These are phyloP conservation scores for Acleris literana DNA, from an alignment of 2,888 invertebrate genomes.

Conservation along the genomic window DNA sequence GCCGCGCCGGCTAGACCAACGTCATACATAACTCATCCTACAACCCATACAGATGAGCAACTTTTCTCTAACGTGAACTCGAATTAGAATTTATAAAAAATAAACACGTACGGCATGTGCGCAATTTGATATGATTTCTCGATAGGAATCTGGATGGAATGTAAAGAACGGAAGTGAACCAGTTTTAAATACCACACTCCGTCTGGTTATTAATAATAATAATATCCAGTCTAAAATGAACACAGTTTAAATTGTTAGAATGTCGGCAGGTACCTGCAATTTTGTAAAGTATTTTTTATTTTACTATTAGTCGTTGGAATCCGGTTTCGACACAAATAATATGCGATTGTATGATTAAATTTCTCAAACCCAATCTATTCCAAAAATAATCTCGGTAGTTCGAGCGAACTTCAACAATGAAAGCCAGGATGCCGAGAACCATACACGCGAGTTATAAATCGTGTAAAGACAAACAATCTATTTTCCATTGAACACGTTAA, in stretches of 20 bases:
- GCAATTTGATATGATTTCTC: constrained; percentile 28
- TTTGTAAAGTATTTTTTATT: too few species aligned
- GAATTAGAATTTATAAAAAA: constrained; percentile 28
- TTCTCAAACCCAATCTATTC: not conserved
- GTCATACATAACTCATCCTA: constrained; percentile 23
- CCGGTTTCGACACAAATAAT: too few species aligned
- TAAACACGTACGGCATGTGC: constrained; percentile 17
- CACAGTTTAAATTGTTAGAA: too few species aligned
- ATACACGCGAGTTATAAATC: constrained; percentile 28
- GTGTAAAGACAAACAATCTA: constrained; percentile 50
- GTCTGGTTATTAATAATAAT: not conserved
- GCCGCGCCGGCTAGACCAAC: constrained; percentile 19
- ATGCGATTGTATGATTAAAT: not conserved
- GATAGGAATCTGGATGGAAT: constrained; percentile 23
- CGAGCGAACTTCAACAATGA: constrained; percentile 24
- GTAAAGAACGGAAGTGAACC: constrained; percentile 22
- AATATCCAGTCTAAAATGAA: not conserved
- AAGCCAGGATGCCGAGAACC: constrained; percentile 30
- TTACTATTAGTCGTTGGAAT: too few species aligned
- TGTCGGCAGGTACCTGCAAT: too few species aligned
- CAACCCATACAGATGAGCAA: not conserved
- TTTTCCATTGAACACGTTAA: constrained; percentile 60
- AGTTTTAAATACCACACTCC: constrained; percentile 22
- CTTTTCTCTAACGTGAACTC: constrained; percentile 9
- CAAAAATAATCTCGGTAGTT: constrained; percentile 13